Evolutionary conservation across 2,113 vertebrate genomes (phyloP).

Genomic region (Tympanuchus pallidicinctus): DNA sequence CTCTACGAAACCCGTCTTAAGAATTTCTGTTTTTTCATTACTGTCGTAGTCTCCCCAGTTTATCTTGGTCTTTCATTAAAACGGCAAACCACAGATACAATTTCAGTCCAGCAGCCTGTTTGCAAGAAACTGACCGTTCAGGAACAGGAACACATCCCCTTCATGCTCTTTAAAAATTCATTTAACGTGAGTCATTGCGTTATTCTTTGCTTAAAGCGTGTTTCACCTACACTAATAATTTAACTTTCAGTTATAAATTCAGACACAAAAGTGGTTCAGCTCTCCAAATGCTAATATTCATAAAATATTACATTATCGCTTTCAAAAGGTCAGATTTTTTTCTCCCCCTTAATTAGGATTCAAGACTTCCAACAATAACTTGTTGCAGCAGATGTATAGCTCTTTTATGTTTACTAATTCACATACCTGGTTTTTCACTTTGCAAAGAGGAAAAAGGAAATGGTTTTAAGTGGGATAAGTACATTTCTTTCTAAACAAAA

Average conservation of each 20-base stretch:
- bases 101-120: slow-evolving; percentile 56
- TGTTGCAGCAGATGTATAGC: slow-evolving; percentile 32
- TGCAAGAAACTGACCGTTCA: slow-evolving; percentile 16
- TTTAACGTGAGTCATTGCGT: slow-evolving; percentile 35
- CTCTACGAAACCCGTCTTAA: not conserved
- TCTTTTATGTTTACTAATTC: slow-evolving; percentile 57
- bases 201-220: slow-evolving; percentile 40
- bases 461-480: slow-evolving; percentile 11
- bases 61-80: slow-evolving; percentile 67
- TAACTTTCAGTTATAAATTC: slow-evolving; percentile 49
- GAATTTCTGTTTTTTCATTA: slow-evolving; percentile 60
- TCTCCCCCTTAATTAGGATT: slow-evolving; percentile 75
- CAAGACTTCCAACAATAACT: slow-evolving; percentile 66
- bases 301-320: slow-evolving; percentile 62
- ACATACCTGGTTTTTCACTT: slow-evolving; percentile 73
- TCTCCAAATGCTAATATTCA: slow-evolving; percentile 45
- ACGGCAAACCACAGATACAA: slow-evolving; percentile 9
- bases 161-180: slow-evolving; percentile 49
- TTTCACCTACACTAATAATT: slow-evolving; percentile 74
- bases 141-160: slow-evolving; percentile 27
- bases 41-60: slow-evolving; percentile 45
- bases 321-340: slow-evolving; percentile 49
- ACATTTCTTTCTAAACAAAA: slow-evolving; percentile 9
- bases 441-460: slow-evolving; percentile 60
- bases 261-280: not conserved